Evolutionary conservation across 2,797 vertebrate species (phyloP).

Genomic region (Anabas testudineus): DNA sequence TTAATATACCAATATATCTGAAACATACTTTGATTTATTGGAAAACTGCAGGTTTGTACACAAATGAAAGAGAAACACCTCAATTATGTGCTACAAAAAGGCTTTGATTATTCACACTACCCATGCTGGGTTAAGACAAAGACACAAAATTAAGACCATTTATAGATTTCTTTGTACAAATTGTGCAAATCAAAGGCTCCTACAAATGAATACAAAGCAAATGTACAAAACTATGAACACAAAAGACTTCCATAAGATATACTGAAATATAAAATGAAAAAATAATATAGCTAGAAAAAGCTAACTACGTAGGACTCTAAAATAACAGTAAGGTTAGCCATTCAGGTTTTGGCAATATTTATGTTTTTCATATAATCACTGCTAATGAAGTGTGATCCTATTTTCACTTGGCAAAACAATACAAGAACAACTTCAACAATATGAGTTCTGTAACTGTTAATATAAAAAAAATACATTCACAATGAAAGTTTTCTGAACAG

Average conservation of each 20-base stretch:
- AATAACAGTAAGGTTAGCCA: constrained; percentile 38
- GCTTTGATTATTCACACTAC: constrained; percentile 71
- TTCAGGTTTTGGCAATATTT: constrained; percentile 62
- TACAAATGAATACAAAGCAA: constrained; percentile 64
- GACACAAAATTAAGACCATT: constrained; percentile 76
- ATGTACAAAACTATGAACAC: constrained; percentile 56
- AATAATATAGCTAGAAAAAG: constrained; percentile 42
- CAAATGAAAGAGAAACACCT: constrained; percentile 36
- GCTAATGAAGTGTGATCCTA: constrained; percentile 9
- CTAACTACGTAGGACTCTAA: constrained; percentile 43
- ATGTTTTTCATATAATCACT: constrained; percentile 29
- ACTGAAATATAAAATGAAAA: constrained; percentile 30
- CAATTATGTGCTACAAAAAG: constrained; percentile 72
- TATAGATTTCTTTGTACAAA: constrained; percentile 70
- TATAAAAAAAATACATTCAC: constrained; percentile 68
- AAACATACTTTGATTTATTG: constrained; percentile 19
- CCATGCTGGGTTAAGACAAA: constrained; percentile 69
- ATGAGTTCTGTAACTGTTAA: constrained; percentile 30
- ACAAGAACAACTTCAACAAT: constrained; percentile 31
- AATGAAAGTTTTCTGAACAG: constrained; percentile 24
- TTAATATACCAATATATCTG: constrained; percentile 43
- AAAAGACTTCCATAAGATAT: constrained; percentile 56
- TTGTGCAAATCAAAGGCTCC: constrained; percentile 81
- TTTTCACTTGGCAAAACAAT: constrained; percentile 41
- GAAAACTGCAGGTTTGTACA: constrained; percentile 43